Percentiles rank a stretch among this genome's conserved stretches.
Evolutionary conservation across 2,797 vertebrate species (phyloP).

Genomic region (Pseudochaenichthys georgianus): DNA sequence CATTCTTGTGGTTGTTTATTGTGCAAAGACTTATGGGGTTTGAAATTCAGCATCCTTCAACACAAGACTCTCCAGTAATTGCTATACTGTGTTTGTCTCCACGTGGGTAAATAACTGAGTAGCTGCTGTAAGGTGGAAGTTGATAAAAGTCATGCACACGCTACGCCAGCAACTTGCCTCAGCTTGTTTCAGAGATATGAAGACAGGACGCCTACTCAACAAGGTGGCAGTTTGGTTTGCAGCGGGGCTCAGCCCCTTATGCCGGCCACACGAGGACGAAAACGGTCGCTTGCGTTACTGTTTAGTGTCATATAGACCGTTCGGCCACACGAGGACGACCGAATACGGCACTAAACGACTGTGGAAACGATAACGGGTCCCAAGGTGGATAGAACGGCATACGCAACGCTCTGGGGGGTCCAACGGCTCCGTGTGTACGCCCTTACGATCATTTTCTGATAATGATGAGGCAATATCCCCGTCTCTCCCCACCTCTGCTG

Average conservation of each 20-base stretch:
- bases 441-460: no score
- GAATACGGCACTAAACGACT: no score
- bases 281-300: no score
- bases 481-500: no score
- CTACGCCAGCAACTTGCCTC: constrained; percentile 53
- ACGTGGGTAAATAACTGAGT: constrained; percentile 34
- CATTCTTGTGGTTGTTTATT: constrained; percentile 39
- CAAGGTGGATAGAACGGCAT: no score
- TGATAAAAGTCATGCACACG: constrained; percentile 47
- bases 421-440: no score
- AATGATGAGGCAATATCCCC: no score
- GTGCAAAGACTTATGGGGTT: constrained; percentile 16
- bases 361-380: no score
- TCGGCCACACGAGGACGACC: no score
- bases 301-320: no score
- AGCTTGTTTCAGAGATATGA: constrained; percentile 52
- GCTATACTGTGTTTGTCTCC: constrained; percentile 46
- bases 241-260: constrained; percentile 28
- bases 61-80: constrained; percentile 37
- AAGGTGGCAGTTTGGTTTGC: constrained; percentile 55
- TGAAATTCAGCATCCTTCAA: constrained; percentile 25
- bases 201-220: constrained; percentile 31
- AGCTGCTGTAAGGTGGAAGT: constrained; percentile 46
- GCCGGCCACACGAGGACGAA: no score
- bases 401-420: no score